Percentiles rank a stretch among this genome's conserved stretches.
phyloP scores from a whole-genome alignment of 2,113 vertebrate species.

The Puma concolor region DNA sequence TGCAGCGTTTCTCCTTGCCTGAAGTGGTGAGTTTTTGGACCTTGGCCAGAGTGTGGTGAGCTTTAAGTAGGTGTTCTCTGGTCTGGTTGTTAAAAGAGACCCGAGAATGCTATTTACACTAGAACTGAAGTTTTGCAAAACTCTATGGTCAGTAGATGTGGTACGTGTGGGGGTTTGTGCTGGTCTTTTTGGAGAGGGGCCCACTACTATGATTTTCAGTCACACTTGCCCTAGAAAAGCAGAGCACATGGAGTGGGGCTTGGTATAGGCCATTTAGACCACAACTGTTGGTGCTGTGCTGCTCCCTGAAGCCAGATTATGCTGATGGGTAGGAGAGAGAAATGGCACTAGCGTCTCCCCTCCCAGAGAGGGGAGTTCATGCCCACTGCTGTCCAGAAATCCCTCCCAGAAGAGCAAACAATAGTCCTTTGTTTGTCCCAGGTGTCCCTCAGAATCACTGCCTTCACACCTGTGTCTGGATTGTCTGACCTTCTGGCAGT shows the following conservation, averaged over 20 bases:
- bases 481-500: background rate
- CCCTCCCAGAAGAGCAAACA: background rate
- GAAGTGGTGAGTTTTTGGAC: background rate
- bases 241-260: background rate
- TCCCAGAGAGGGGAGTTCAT: background rate
- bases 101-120: background rate
- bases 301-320: background rate
- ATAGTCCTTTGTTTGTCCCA: background rate
- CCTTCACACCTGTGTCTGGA: background rate
- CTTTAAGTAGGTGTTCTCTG: background rate
- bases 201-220: background rate
- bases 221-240: background rate
- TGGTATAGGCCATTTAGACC: background rate
- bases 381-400: background rate
- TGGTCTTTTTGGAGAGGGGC: background rate
- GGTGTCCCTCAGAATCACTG: background rate
- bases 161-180: background rate
- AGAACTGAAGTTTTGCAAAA: background rate
- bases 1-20: background rate
- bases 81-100: background rate
- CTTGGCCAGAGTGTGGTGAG: background rate
- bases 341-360: background rate
- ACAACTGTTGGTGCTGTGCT: background rate
- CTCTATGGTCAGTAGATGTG: background rate
- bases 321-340: background rate